These are phyloP conservation scores for Oxyteleia sp. DNA, from an alignment of 2,888 invertebrate genomes.

Conservation along the genomic window DNA sequence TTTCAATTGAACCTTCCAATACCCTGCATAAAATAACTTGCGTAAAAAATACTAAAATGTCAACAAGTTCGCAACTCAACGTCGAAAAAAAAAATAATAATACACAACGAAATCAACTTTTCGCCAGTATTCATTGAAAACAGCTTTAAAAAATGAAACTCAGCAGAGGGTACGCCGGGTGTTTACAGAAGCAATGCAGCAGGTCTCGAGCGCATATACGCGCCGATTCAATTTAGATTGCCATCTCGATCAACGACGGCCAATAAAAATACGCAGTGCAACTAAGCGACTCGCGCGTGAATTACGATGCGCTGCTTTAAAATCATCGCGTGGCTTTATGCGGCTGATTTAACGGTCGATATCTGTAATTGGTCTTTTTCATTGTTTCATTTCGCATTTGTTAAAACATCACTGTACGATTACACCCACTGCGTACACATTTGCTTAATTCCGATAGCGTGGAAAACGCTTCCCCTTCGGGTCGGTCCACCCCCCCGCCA, in stretches of 20 bases:
- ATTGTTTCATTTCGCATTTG: too few species aligned
- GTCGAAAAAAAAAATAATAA: constrained; percentile 77
- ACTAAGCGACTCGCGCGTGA: constrained; percentile 66
- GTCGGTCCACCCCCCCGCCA: neutral
- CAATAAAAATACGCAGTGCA: constrained; percentile 80
- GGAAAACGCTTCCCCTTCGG: constrained; percentile 11
- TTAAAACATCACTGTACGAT: constrained; percentile 7
- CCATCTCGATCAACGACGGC: constrained; percentile 81
- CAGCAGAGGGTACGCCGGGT: constrained; percentile 63
- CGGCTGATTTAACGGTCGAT: constrained; percentile 63
- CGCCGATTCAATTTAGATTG: constrained; percentile 85
- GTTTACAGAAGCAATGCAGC: constrained; percentile 78
- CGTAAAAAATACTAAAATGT: constrained; percentile 16
- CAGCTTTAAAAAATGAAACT: constrained; percentile 77
- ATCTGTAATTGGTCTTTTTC: too few species aligned
- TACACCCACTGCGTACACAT: neutral
- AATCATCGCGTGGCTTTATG: constrained; percentile 66
- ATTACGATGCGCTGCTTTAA: constrained; percentile 69
- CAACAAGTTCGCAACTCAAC: constrained; percentile 54
- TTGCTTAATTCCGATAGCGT: constrained; percentile 4
- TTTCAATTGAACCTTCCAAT: neutral
- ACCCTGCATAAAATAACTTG: neutral
- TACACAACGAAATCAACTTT: constrained; percentile 44
- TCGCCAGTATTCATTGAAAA: constrained; percentile 75
- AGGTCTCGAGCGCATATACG: constrained; percentile 55